Evolutionary conservation across 2,888 invertebrate genomes (phyloP).

Genomic region (Spilosoma lubricipeda): DNA sequence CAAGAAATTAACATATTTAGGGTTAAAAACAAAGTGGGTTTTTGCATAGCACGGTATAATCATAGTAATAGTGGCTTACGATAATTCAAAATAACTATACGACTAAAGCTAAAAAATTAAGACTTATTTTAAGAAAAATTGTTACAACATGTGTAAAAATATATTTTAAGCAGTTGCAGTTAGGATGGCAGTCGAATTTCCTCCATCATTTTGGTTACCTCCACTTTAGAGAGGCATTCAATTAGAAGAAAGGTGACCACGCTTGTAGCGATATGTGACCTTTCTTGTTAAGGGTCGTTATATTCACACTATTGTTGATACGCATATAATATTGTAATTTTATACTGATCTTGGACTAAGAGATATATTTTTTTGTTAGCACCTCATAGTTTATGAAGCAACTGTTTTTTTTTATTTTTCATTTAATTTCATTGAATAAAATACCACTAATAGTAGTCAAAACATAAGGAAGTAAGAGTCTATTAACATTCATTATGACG

Average conservation of each 20-base stretch:
- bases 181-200: neutral
- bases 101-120: neutral
- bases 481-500: too few relatives aligned
- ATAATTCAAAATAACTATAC: neutral
- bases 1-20: neutral
- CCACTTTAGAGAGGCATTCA: neutral
- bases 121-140: neutral
- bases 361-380: neutral
- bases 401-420: neutral
- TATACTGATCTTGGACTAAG: neutral
- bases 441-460: too few relatives aligned
- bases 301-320: neutral
- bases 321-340: neutral
- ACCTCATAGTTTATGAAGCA: neutral
- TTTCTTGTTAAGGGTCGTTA: neutral
- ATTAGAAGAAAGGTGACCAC: neutral
- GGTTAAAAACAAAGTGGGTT: neutral
- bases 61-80: neutral
- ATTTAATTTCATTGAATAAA: neutral
- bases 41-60: neutral
- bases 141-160: neutral
- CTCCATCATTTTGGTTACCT: neutral
- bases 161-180: neutral
- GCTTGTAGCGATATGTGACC: neutral
- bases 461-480: too few relatives aligned